A percentile compares a stretch with the other conserved stretches of the same genome.
Conservation (phyloP, 2,113 vertebrate species). For the Notiomystis cincta region DNA sequence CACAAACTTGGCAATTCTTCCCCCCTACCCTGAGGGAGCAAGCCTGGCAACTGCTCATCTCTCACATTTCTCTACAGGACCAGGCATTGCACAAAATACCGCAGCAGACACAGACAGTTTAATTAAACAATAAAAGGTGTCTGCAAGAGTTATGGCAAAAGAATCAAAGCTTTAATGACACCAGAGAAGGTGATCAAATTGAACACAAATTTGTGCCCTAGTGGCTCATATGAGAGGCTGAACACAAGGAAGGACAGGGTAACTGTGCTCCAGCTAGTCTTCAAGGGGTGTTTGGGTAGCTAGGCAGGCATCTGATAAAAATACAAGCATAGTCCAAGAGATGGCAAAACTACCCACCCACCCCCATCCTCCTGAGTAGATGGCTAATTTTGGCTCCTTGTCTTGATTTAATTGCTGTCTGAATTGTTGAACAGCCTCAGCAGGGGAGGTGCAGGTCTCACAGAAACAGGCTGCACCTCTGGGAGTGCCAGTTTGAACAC, state of each 20-base stretch:
- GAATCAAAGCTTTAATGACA: neutral
- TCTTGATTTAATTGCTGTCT: neutral
- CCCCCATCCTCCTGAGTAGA: neutral
- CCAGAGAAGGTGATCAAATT: neutral
- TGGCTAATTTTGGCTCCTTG: neutral
- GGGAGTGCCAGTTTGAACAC: neutral
- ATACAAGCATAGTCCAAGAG: neutral
- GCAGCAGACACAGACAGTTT: neutral
- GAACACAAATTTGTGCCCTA: neutral
- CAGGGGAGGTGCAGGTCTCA: neutral
- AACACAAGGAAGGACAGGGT: neutral
- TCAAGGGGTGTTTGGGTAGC: neutral
- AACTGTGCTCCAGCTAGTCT: neutral
- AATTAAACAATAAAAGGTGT: neutral
- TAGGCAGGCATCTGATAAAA: neutral
- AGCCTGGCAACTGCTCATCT: neutral
- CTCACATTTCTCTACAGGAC: neutral
- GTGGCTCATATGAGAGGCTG: neutral
- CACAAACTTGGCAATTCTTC: neutral
- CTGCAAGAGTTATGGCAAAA: neutral
- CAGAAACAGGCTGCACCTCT: neutral
- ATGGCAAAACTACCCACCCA: neutral
- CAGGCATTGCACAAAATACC: neutral
- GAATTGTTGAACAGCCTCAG: neutral
- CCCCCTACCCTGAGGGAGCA: neutral